phyloP scores from a whole-genome alignment of 2,888 invertebrate species.

The Tetragonula carbonaria region DNA sequence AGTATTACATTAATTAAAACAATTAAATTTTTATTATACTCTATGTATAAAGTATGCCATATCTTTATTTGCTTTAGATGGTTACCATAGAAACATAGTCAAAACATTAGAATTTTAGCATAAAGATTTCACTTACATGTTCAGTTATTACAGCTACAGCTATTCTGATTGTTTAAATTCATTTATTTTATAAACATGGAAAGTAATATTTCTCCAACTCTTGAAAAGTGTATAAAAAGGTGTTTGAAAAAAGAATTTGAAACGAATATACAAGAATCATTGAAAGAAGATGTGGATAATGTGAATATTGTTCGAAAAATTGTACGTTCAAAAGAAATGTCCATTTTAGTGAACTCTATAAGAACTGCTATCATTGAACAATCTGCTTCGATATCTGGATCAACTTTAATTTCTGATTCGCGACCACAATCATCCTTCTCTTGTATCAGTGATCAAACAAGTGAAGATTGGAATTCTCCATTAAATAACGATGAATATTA shows the following conservation, averaged over 20 bases:
- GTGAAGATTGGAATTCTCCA: conserved; percentile 77
- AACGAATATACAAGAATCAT: conserved; percentile 65
- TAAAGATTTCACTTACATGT: conserved; percentile 4
- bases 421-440: conserved; percentile 75
- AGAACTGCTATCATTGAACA: conserved; percentile 67
- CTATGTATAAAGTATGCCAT: background rate
- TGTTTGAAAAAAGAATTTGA: conserved; percentile 78
- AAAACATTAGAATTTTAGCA: conserved; percentile 60
- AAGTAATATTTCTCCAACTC: conserved; percentile 68
- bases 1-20: background rate
- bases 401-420: conserved; percentile 58
- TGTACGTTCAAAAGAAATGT: conserved; percentile 75
- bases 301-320: conserved; percentile 72
- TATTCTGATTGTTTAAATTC: conserved; percentile 13
- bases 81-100: conserved; percentile 68
- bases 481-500: conserved; percentile 70
- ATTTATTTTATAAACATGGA: conserved; percentile 68
- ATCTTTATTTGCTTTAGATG: background rate
- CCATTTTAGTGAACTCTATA: conserved; percentile 71
- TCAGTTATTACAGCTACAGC: background rate
- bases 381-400: conserved; percentile 47
- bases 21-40: conserved; percentile 29
- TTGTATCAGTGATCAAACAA: conserved; percentile 76
- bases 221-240: conserved; percentile 78
- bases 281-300: conserved; percentile 66